Base-by-base conservation (phyloP, 2,888 invertebrate genomes). In the Agelastica alni region DNA sequence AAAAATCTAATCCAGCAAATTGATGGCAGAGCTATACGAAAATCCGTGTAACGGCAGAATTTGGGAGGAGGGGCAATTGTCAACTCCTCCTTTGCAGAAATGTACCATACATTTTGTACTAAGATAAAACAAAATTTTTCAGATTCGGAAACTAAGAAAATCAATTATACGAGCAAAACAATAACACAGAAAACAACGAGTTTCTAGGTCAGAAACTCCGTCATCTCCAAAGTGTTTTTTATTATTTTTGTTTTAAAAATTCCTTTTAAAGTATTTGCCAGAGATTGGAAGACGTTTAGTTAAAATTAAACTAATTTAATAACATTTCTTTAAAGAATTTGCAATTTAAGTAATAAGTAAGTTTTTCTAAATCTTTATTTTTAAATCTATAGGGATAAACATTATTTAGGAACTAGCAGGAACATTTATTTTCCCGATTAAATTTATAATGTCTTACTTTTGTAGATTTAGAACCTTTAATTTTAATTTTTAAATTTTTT, bases 101-200 rank as follows among this genome's bases (percentile, higher is more conserved):
- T 32, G n/a, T 18, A 31, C 45, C 31, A 44, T 31, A 39, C 31
- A 52, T 45, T 30, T 12, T n/a, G 30, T 43, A 28, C 30, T 10
- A 42, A 41, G 45, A 54, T 51, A 55, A 34, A 46, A 41, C 41
- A 51, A 51, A 55, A 45, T 10, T 26, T n/a, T 28, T 14, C 14
- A 13, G 32, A 47, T n/a, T n/a, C n/a, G n/a, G 30, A 39, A 36
- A 22, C 49, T 49, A 26, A 51, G 51, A 46, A 49, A 55, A 55
- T 55, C 55, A 55, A 55, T 55, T 55, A 51, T 28, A 45, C 13
- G 45, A 55, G 28, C 51, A 43, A 55, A 55, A 51, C 55, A 46
- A 46, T 7, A 34, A 45, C 41, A 49, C 39, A 9, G 46, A 55
- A 51, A 55, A 49, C 55, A 45, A 39, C 44, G 26, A 51, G 39